Evolutionary conservation across 2,113 vertebrate species (phyloP).

Genomic region (Phrynosoma platyrhinos): DNA sequence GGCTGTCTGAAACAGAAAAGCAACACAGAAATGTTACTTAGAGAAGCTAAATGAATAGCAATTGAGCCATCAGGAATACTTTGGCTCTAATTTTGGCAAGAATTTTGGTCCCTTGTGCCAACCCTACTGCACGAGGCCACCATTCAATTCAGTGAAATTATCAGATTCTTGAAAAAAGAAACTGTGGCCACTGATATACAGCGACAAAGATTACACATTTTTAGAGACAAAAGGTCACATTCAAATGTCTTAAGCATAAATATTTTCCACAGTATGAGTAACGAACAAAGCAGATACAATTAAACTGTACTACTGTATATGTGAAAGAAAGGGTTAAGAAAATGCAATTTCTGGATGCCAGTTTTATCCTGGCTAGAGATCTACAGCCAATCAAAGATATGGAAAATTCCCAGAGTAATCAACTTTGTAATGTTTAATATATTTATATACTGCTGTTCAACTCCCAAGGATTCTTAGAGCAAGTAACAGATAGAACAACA

Average conservation of each 20-base stretch:
- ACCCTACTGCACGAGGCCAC: neutral
- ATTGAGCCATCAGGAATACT: neutral
- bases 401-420: neutral
- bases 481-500: too few species aligned
- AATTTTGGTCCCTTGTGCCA: accelerated
- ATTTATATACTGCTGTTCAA: too few species aligned
- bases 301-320: neutral
- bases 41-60: neutral
- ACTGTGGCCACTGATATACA: neutral
- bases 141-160: neutral
- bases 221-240: neutral
- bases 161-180: neutral
- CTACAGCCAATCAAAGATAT: neutral
- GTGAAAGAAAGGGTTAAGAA: neutral
- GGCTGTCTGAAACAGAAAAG: constrained; percentile 77
- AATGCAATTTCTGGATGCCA: neutral
- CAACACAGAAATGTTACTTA: neutral
- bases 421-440: too few species aligned
- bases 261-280: neutral
- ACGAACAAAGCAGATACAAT: neutral
- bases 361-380: neutral
- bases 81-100: neutral
- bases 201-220: neutral
- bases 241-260: neutral
- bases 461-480: too few species aligned